A percentile compares a stretch with the other conserved stretches of the same genome.
Evolutionary conservation across 2,888 invertebrate species (phyloP).

Genomic region (Julus scandinavius): DNA sequence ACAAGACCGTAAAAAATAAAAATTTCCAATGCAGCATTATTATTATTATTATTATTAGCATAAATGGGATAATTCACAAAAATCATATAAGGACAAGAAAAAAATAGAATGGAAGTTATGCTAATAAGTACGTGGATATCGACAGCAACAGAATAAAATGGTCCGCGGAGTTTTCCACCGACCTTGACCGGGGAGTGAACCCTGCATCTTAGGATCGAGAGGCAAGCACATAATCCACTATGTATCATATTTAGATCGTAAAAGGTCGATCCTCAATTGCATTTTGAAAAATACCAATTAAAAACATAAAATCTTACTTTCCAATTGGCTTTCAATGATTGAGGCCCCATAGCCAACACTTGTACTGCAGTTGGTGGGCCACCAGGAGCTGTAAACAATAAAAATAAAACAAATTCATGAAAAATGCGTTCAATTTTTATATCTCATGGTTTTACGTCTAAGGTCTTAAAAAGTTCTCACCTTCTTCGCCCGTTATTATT

Average conservation of each 20-base stretch:
- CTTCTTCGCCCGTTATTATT: conserved; percentile 65
- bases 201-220: no score
- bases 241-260: no score
- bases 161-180: no score
- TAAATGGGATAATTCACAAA: background rate
- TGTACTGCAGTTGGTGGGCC: conserved; percentile 65
- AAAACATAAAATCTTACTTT: conserved; percentile 61
- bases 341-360: conserved; percentile 64
- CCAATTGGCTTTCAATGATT: conserved; percentile 66
- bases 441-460: background rate
- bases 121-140: no score
- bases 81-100: background rate
- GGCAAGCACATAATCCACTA: no score
- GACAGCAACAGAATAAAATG: no score
- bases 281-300: no score
- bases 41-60: background rate
- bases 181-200: no score
- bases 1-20: background rate
- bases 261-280: no score
- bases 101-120: background rate
- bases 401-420: background rate
- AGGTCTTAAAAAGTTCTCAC: conserved; percentile 58
- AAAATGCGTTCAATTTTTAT: no score
- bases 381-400: conserved; percentile 63
- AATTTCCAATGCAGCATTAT: background rate